phyloP scores from a whole-genome alignment of 2,113 vertebrate species.

The Chamaetylas fuelleborni region DNA sequence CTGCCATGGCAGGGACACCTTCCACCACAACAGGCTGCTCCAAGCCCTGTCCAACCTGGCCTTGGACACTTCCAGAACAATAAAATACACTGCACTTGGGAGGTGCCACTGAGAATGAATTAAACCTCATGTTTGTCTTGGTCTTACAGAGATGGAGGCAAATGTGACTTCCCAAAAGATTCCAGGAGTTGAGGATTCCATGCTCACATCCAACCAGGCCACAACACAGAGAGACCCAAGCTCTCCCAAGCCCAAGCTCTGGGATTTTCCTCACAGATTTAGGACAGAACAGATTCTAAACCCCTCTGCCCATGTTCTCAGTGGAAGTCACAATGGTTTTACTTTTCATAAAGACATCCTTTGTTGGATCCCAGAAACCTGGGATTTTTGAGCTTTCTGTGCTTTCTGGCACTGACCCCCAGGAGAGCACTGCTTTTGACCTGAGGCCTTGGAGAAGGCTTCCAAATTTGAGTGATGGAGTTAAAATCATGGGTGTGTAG shows the following conservation, averaged over 20 bases:
- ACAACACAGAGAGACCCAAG: accelerated
- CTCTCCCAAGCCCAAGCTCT: neutral
- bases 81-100: neutral
- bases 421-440: no score
- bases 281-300: neutral
- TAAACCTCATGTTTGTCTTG: neutral
- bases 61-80: neutral
- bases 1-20: neutral
- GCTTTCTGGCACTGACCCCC: no score
- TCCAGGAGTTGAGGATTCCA: neutral
- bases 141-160: neutral
- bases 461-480: no score
- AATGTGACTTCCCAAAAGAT: neutral
- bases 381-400: no score
- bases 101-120: neutral
- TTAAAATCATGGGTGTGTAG: no score
- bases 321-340: neutral
- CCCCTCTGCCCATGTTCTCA: neutral
- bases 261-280: neutral
- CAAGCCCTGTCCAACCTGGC: neutral
- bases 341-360: neutral
- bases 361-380: no score
- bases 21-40: neutral
- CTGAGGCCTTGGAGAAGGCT: no score
- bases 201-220: neutral